Evolutionary conservation across 1,140 invertebrate species (phyloP), one percentile per base, ranked within the genome.

Genomic region (Argopecten irradians): DNA sequence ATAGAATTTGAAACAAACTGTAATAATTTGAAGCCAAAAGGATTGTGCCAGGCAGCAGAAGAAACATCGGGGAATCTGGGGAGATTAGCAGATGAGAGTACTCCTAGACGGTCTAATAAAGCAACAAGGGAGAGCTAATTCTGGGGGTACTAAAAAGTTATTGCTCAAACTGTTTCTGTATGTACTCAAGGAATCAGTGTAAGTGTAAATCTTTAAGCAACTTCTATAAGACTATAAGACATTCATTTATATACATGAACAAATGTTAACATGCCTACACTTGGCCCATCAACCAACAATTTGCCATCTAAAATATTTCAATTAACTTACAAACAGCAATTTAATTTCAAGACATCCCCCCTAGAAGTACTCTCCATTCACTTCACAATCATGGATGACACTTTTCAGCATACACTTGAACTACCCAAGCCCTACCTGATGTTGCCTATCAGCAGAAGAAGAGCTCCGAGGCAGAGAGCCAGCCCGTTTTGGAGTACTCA

Each of bases 401-500:
- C n/a, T 28, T 1, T 11, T 28, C 55, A 71, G n/a, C n/a, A 71
- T 19, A 28, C 55, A 22, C 5, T 71, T 28, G 28, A 71, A n/a
- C 55, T 19, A 16, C 13, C n/a, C 22, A 28, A 28, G 22, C 55
- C 55, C 55, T 71, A 71, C 55, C 55, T 71, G n/a, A 28, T 28
- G 55, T 16, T 71, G 55, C 55, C n/a, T 71, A 28, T 71, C 55
- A 71, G 55, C 55, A 71, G 55, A n/a, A 7, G 55, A 71, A n/a
- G 55, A 71, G 55, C 55, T 71, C 55, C 55, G 22, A 71, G 55
- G 55, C 55, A 71, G 55, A 71, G 55, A 71, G 55, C 55, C 55
- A 71, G 55, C 55, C 55, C 55, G 55, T 71, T 71, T 71, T 71
- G 55, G 55, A 71, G 55, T 71, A 71, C 55, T 71, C 55, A 28